Evolutionary conservation across 2,888 invertebrate genomes (phyloP).

Genomic region (Augochlorella aurata): DNA sequence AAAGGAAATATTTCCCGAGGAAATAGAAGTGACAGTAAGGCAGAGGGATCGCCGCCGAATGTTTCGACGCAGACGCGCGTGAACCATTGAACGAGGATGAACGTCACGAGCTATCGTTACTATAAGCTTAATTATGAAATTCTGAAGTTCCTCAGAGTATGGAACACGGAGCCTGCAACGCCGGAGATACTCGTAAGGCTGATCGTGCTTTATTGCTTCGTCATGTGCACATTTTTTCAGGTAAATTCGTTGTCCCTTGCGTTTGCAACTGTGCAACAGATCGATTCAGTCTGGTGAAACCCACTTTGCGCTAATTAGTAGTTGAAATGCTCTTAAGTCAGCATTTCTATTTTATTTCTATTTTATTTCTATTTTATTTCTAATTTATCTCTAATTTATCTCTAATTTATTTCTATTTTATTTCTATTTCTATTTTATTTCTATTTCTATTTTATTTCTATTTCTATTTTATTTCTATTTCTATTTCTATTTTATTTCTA

Average conservation of each 20-base stretch:
- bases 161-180: not conserved
- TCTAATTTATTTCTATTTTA: no score
- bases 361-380: no score
- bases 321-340: no score
- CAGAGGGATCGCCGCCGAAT: not conserved
- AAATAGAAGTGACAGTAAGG: not conserved
- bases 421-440: no score
- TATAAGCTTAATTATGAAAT: not conserved
- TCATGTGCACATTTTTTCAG: not conserved
- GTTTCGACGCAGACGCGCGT: not conserved
- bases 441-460: no score
- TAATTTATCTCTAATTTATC: no score
- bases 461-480: no score
- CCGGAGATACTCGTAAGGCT: not conserved
- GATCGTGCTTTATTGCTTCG: not conserved
- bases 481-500: no score
- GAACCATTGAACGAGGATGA: constrained; percentile 1
- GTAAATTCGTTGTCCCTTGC: not conserved
- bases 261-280: not conserved
- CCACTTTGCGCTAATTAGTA: no score
- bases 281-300: no score
- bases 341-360: no score
- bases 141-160: not conserved
- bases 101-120: constrained; percentile 5
- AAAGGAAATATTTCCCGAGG: not conserved